Evolutionary conservation across 2,797 vertebrate genomes (phyloP), one percentile per base, ranked within the genome.

Genomic region (Pipistrellus kuhlii): DNA sequence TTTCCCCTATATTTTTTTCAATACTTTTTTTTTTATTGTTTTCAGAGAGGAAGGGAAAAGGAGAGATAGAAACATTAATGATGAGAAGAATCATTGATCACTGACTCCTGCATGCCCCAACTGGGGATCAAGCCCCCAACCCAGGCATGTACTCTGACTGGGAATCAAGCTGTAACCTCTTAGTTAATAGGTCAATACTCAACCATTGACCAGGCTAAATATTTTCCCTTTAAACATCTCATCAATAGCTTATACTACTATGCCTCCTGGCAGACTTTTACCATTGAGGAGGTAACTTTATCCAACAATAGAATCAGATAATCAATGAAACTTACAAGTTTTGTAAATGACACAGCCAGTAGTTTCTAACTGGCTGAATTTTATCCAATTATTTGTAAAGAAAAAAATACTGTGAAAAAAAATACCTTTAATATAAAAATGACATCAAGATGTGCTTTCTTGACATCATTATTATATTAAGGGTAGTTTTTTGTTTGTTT

Each of bases 251-350:
- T 85, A 35, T 85, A 86, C 48, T 7, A 8, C 14, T 44, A 44
- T 35, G 41, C 27, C 14, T 92, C 91, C 62, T 86, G 35, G 8
- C 62, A 85, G 64, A 66, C 15, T 55, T 94, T 64, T 30, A 18
- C n/a, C 41, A 91, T 35, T 84, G 69, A 75, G 17, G 90, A 94
- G 21, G 32, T 88, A 46, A 72, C 15, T 91, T 94, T 90, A 95
- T 27, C 35, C 44, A 82, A 5, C 18, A 51, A 41, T 57, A 78
- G 32, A 48, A 90, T 53, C 69, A 94, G 27, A 14, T 68, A 76
- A 71, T 86, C 73, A 75, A 62, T 94, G 46, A 90, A 93, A 68
- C 17, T 66, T 18, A 20, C 27, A 8, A 86, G 93, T 38, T 96
- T 93, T 84, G 7, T 73, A 95, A 97, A 93, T 86, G 78, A 55